Evolutionary conservation across 2,888 invertebrate species (phyloP).

Genomic region (Uloborus plumipes): DNA sequence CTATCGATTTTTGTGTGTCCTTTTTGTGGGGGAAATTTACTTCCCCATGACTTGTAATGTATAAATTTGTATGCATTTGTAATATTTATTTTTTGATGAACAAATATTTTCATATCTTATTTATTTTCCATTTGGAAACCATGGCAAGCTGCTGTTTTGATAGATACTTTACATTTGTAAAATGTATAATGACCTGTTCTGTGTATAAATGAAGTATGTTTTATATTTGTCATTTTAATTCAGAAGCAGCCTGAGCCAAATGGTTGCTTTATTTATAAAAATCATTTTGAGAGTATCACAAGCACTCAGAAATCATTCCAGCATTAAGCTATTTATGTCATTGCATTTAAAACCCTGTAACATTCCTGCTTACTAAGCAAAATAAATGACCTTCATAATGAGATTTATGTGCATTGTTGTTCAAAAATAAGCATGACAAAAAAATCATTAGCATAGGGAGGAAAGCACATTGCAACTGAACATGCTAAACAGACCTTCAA

Average conservation of each 20-base stretch:
- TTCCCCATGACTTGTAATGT: constrained; percentile 21
- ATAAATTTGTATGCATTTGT: constrained; percentile 36
- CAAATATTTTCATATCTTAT: constrained; percentile 63
- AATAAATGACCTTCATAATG: constrained; percentile 10
- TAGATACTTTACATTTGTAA: constrained; percentile 8
- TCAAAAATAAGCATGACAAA: no score
- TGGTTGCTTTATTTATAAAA: constrained; percentile 48
- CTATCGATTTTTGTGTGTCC: constrained; percentile 13
- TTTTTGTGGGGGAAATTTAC: constrained; percentile 22
- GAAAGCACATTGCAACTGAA: no score
- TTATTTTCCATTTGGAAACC: constrained; percentile 52
- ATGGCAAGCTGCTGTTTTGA: background rate
- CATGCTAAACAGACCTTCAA: no score
- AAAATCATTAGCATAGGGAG: no score
- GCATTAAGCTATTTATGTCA: constrained; percentile 63
- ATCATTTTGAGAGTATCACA: constrained; percentile 59
- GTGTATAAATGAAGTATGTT: background rate
- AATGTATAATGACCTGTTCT: constrained; percentile 7
- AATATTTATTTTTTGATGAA: constrained; percentile 60
- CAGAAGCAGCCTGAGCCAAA: constrained; percentile 17
- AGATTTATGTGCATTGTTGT: background rate
- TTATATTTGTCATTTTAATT: background rate
- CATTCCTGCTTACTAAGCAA: constrained; percentile 58
- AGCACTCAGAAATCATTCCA: constrained; percentile 58
- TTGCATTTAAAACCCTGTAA: constrained; percentile 55